Base-by-base conservation (phyloP, 2,113 vertebrate species). In the Parus major region DNA sequence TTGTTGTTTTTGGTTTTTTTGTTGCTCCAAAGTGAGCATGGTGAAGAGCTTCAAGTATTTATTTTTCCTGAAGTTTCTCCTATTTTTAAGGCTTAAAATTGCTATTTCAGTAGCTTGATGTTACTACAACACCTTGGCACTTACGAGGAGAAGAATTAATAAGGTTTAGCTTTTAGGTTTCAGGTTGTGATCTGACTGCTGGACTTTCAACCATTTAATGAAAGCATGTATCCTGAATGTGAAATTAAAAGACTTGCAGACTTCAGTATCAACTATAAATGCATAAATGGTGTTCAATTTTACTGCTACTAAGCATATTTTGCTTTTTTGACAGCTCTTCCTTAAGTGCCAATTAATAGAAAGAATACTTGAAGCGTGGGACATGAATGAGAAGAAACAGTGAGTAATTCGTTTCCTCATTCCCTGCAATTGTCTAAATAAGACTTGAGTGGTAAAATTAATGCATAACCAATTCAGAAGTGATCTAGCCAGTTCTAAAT, bases 341-440 rank as follows among this genome's bases (percentile, higher is more conserved):
- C 98, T 99, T 97, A 99, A 99, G 98, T 99, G 99, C 98, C 98
- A 99, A 90, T 98, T 99, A 97, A 98, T 99, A 96, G 99, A 99
- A 97, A 98, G 99, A 98, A 99, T 99, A 97, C 95, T 99, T 95
- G 99, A 99, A 53, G 99, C 99, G 22, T 99, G 99, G 99, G 98
- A 98, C 86, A 98, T 98, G 97, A 99, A 99, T 82, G 99, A 99
- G 95, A 99, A 99, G 96, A 99, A 99, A 95, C 99, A 99, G 99
- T 99, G 97, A 99, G 99, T 99, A 92, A 50, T 82, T 47, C 17
- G 39, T 91, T 66, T 79, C 94, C 28, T 60, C 4, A 20, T 66
- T 92, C 49, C 70, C 11, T 73, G 27, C 25, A 50, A 3, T 53
- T 60, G 33, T 88, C 27, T 57, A 19, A 8, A 2, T 71, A 39